Conservation (phyloP, 2,113 vertebrate species). For the Uria aalge region DNA sequence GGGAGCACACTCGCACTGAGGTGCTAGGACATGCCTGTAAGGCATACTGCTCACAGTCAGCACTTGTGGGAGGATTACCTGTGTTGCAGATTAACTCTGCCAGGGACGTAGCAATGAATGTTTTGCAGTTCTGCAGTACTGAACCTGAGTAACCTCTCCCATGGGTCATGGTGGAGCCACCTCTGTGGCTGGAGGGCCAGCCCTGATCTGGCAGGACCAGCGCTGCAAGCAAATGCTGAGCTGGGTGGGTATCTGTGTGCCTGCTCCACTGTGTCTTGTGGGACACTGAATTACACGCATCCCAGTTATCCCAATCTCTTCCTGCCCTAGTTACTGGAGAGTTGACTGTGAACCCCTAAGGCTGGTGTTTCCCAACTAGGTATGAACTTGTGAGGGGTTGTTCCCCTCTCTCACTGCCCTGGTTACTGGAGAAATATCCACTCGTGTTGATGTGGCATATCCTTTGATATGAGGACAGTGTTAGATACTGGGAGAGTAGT, state of each 20-base stretch:
- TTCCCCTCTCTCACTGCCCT: background rate
- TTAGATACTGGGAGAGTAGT: background rate
- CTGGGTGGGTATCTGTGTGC: background rate
- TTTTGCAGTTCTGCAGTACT: background rate
- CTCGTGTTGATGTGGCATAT: accelerated
- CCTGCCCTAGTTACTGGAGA: background rate
- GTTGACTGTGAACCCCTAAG: background rate
- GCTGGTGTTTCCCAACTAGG: background rate
- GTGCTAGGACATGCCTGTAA: background rate
- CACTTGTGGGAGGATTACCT: background rate
- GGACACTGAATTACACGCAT: background rate
- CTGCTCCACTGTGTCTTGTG: background rate
- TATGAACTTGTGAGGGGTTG: background rate
- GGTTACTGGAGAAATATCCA: background rate
- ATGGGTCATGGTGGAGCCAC: background rate
- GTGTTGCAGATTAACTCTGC: background rate
- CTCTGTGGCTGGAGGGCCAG: background rate
- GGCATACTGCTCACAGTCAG: background rate
- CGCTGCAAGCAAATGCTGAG: accelerated
- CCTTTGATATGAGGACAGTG: background rate
- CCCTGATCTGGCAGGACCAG: background rate
- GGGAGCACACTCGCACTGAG: background rate
- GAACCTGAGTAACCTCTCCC: background rate
- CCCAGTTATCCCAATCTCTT: background rate
- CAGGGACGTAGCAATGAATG: background rate